Base-by-base conservation (phyloP, 2,888 invertebrate species). In the Troilus luridus region DNA sequence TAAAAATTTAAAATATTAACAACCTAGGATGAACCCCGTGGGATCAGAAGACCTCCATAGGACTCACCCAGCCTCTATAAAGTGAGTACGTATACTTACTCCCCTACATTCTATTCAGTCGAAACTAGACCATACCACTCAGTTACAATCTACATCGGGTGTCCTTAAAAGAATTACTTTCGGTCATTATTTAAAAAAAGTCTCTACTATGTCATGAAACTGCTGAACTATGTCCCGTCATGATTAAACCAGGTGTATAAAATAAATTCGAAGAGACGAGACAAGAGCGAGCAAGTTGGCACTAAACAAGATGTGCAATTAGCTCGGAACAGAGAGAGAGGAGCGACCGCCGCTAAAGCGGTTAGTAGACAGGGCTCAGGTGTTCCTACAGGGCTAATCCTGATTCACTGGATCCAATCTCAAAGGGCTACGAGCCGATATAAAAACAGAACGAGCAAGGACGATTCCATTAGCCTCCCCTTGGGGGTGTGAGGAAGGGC, bases 261-360 rank as follows among this genome's bases (percentile, higher is more conserved):
- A 41, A 77, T 77, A 41, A 67, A 67, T 67, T 27, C 21, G 21
- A 81, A 5, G 2, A 54, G n/a, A 21, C 56, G 19, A 6, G 6
- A 58, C 56, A 85, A 7, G 21, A n/a, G 56, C 12, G 3, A 14
- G n/a, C n/a, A 58, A 56, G 27, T 19, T 54, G 54, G 85, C 85
- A 85, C n/a, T 77, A 77, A 77, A 77, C 72, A 77, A 77, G 72
- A 77, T 77, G 72, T 27, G 72, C 72, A 77, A 77, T 77, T 85
- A 85, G 85, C 9, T 6, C 21, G 3, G 56, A 56, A 21, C 21
- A 56, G 85, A n/a, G 56, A 11, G 21, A 8, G 81, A 21, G 81
- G 6, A 9, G 19, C 41, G 41, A 41, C 17, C 12, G 67, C 17
- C 9, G 56, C 85, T 85, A 54, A 85, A n/a, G 54, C 19, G 56